Conservation (phyloP, 2,888 invertebrate genomes). For the Eurytoma californica region DNA sequence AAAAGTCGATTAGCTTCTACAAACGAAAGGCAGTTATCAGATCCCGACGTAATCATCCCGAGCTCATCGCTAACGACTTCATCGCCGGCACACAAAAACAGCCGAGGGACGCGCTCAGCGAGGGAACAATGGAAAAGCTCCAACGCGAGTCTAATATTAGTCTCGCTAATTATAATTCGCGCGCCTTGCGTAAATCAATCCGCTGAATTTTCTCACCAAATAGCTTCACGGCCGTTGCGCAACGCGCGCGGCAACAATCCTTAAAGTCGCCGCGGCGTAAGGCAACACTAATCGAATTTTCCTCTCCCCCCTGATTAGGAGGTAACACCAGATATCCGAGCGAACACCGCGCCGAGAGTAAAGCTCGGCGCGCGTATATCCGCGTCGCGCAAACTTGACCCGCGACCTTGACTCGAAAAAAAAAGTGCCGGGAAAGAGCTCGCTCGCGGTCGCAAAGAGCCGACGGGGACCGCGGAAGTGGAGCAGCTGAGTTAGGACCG, state of each 20-base stretch:
- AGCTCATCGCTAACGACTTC: background rate
- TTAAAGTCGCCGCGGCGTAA: constrained; percentile 23
- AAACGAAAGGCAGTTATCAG: too few relatives aligned
- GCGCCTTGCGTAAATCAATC: constrained; percentile 31
- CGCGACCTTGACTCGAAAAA: constrained; percentile 46
- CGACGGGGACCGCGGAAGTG: constrained; percentile 5
- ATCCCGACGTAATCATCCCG: background rate
- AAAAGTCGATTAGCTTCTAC: too few relatives aligned
- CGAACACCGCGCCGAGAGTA: background rate
- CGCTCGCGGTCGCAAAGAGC: background rate
- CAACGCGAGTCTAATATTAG: background rate
- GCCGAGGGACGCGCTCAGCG: background rate
- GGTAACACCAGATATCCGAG: constrained; percentile 12
- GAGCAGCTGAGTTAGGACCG: constrained; percentile 11
- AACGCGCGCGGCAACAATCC: constrained; percentile 10
- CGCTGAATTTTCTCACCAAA: constrained; percentile 9
- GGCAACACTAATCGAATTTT: constrained; percentile 43
- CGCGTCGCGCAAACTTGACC: constrained; percentile 40
- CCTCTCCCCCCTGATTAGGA: background rate
- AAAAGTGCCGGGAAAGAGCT: constrained; percentile 1
- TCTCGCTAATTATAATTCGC: constrained; percentile 9
- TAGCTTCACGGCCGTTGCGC: background rate
- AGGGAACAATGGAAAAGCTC: background rate
- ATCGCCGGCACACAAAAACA: background rate
- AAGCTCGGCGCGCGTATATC: background rate